Evolutionary conservation across 2,113 vertebrate genomes (phyloP), one percentile per base, ranked within the genome.

Genomic region (Rhinopomastus cyanomelas): DNA sequence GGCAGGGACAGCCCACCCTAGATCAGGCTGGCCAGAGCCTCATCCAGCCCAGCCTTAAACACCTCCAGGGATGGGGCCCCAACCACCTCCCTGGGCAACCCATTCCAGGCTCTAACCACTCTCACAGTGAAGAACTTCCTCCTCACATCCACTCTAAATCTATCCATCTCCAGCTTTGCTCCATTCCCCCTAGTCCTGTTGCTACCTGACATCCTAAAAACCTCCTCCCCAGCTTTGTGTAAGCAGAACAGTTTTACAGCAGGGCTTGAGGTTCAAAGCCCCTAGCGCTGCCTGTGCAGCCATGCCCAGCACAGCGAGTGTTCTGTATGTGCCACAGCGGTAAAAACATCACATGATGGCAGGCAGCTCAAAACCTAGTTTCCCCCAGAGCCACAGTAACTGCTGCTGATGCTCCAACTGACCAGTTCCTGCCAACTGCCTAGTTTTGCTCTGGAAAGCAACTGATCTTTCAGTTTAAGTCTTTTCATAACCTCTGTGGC

Each of bases 291-390:
- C 19, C 59, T 65, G 57, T 52, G 61, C 36, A 44, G 21, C 16
- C 27, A 12, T 8, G 23, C 25, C 2, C 1, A 23, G 16, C 0
- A 0, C 53, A 53, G 36, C 3, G 26, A 6, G 3, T 4, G 30
- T 42, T 71, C 52, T 52, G 29, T 23, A 16, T 21, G 11, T 11
- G 29, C 32, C 49, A 72, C 46, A 26, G 39, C 6, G 18, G 10
- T 39, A 81, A 4, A 42, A 60, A 29, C 27, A 25, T 32, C 1
- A 1, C 5, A 2, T 34, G 61, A 39, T 1, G 1, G 5, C 0
- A 3, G 3, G 5, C 34, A 30, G 11, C 56, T 73, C 37, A 42
- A 8, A 11, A 34, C 15, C 39, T 42, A 39, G 5, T 37, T 4
- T 64, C 84, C 49, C n/a, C 21, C 56, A 61, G 36, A 65, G 32